Evolutionary conservation across 2,888 invertebrate species (phyloP), one percentile per base, ranked within the genome.

Genomic region (Ryuthela nishihirai): DNA sequence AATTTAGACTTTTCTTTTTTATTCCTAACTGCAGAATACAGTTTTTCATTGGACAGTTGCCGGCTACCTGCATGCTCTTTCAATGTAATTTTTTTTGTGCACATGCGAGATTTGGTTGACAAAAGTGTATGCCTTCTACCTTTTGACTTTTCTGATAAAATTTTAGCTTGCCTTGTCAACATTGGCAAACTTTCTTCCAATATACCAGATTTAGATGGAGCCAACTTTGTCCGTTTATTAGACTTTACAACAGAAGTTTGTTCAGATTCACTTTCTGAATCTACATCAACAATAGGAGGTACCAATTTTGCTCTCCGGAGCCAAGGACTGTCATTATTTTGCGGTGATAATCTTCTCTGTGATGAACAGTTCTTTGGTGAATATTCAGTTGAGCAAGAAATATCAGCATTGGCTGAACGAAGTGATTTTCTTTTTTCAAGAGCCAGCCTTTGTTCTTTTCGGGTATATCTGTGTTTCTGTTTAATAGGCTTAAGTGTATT

Each of bases 281-380:
- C 63, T 21, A 63, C 52, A 45, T 63, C 63, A 4, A 63, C 59
- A 48, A 63, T 60, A n/a, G 60, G 63, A 26, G 63, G 63, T 18
- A 63, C 63, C 32, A 63, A 36, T 41, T 63, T 63, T 5, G 63
- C 63, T 42, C 49, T 39, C 29, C 63, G 35, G 6, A 53, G 15
- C 50, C 46, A 58, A 29, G 46, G 42, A 6, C 47, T 53, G 17
- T 59, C 53, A 26, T 59, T 59, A 18, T 38, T 47, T 6, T 36
- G 18, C 24, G 32, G 17, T 6, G 38, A 35, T 24, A 42, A 20
- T 21, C 38, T 44, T 24, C 24, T 44, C 1, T 34, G 48, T 5
- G 26, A 21, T 23, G 38, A 21, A n/a, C 21, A 21, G 44, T 35
- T 47, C 2, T 38, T 25, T 20, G 38, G 29, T n/a, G n/a, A n/a